Evolutionary conservation across 2,888 invertebrate species (phyloP).

Genomic region (Harmothoe impar): DNA sequence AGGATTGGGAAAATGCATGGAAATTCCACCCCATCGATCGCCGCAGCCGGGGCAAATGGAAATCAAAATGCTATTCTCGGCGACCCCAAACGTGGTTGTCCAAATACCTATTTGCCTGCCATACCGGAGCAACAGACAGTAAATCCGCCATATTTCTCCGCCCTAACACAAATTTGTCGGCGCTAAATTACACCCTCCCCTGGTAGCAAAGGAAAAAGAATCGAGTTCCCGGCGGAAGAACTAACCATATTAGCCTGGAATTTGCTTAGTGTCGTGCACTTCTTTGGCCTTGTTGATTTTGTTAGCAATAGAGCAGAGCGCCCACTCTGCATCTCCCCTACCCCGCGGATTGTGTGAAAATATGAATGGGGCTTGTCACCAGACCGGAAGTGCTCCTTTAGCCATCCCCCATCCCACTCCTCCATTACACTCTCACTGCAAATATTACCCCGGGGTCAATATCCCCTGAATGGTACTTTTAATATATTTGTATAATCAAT

Average conservation of each 20-base stretch:
- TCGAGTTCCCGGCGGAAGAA: conserved; percentile 19
- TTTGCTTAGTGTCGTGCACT: conserved; percentile 54
- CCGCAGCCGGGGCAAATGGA: conserved; percentile 8
- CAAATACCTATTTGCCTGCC: conserved; percentile 30
- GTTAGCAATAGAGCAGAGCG: conserved; percentile 35
- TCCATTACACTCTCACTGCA: conserved; percentile 43
- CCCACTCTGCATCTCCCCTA: not conserved
- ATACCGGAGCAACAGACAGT: not conserved
- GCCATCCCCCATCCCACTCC: not conserved
- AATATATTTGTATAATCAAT: conserved; percentile 57
- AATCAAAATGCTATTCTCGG: conserved; percentile 13
- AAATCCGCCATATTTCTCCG: conserved; percentile 46
- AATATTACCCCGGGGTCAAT: conserved; percentile 57
- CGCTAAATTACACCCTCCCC: conserved; percentile 32
- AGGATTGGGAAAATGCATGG: conserved; percentile 26
- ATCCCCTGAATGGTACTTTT: conserved; percentile 58
- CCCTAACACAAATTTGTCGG: conserved; percentile 37
- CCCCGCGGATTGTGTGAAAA: conserved; percentile 37
- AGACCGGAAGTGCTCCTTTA: not conserved
- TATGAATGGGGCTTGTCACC: conserved; percentile 44
- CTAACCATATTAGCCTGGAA: conserved; percentile 56
- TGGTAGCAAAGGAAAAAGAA: conserved; percentile 54
- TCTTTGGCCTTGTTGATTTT: conserved; percentile 58
- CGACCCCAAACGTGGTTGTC: conserved; percentile 50
- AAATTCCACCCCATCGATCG: conserved; percentile 32